Evolutionary conservation across 2,113 vertebrate species (phyloP).

Genomic region (Prietella phreatophila): DNA sequence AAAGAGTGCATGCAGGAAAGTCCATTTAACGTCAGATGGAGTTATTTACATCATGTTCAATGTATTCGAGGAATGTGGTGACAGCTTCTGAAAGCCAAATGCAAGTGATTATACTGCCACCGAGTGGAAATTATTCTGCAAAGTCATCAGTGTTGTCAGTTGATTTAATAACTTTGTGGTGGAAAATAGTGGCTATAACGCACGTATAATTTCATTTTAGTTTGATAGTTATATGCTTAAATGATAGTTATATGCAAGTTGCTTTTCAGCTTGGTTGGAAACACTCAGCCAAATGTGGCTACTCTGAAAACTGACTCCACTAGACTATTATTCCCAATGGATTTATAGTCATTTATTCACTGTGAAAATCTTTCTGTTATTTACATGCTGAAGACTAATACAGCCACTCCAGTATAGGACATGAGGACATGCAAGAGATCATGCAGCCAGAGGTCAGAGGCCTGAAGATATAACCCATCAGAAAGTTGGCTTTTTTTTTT

Average conservation of each 20-base stretch:
- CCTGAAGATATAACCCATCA: conserved; percentile 19
- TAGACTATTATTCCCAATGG: background rate
- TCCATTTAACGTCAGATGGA: background rate
- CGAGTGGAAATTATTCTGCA: conserved; percentile 19
- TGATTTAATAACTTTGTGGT: background rate
- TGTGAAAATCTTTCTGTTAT: background rate
- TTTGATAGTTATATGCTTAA: background rate
- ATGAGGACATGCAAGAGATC: background rate
- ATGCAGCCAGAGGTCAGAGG: conserved; percentile 27
- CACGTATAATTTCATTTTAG: background rate
- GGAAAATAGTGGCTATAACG: background rate
- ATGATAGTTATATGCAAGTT: background rate
- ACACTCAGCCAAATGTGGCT: background rate
- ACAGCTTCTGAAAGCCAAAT: background rate
- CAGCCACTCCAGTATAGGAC: background rate
- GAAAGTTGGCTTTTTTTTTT: background rate
- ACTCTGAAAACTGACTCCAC: background rate
- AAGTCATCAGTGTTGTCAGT: background rate
- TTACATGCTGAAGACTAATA: background rate
- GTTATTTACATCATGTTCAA: conserved; percentile 1
- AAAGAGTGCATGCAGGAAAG: background rate
- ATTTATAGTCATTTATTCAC: background rate
- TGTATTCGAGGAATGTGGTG: conserved; percentile 33
- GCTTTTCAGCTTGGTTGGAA: background rate
- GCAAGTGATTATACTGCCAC: conserved; percentile 31